Evolutionary conservation across 2,888 invertebrate genomes (phyloP).

Genomic region (Polydesmus complanatus): DNA sequence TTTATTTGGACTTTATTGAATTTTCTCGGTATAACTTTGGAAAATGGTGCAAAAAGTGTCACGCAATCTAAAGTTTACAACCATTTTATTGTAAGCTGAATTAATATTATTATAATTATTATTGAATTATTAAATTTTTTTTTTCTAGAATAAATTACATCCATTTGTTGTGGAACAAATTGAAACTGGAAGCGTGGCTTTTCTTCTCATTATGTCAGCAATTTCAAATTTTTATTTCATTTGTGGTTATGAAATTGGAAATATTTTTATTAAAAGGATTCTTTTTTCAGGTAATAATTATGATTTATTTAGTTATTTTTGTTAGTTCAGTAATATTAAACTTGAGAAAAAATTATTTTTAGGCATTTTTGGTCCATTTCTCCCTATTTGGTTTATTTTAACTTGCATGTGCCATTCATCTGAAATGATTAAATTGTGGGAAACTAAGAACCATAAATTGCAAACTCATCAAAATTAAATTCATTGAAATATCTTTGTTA

Average conservation of each 20-base stretch:
- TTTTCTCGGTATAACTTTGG: constrained; percentile 60
- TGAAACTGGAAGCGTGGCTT: constrained; percentile 38
- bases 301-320: neutral
- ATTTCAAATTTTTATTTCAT: constrained; percentile 81
- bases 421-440: constrained; percentile 13
- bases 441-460: no score
- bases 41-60: constrained; percentile 44
- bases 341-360: neutral
- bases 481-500: no score
- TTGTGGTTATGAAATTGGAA: constrained; percentile 56
- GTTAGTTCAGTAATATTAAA: neutral
- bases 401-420: constrained; percentile 12
- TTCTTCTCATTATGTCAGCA: constrained; percentile 61
- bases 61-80: constrained; percentile 38
- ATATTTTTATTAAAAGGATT: constrained; percentile 50
- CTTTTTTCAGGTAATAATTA: constrained; percentile 35
- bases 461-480: no score
- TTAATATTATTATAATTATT: neutral
- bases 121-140: neutral
- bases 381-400: neutral
- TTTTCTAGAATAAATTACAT: neutral
- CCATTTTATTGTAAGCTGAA: constrained; percentile 28
- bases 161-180: neutral
- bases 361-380: constrained; percentile 4
- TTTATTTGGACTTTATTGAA: constrained; percentile 80